Base-by-base conservation (phyloP, 1,140 invertebrate species). In the Macrotrachela quadricornifera region DNA sequence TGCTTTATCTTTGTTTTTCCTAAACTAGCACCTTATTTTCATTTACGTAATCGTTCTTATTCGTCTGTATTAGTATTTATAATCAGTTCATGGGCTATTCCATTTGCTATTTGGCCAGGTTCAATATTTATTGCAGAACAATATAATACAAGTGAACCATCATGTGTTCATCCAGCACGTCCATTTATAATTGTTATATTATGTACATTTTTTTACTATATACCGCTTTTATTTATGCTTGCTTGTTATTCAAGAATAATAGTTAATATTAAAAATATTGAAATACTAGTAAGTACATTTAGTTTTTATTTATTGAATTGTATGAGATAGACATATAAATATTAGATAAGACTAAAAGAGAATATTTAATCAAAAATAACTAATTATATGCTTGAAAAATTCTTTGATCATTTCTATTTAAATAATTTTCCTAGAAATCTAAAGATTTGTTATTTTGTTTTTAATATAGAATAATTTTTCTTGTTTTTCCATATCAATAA, bases 191-290 rank as follows among this genome's bases (percentile, higher is more conserved):
- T 53, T 53, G 16, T 53, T 18, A 37, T 38, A 18, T 36, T 53
- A 42, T 53, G 16, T 42, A 21, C 44, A n/a, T 37, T 53, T 39
- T 18, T 53, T 4, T 53, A 53, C 36, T 44, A 53, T 46, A 48
- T 53, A n/a, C 51, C 51, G 1, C 18, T 53, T 18, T 39, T 53
- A 15, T 53, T 44, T 39, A 53, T 53, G 51, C 36, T 53, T 14
- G 37, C 38, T 21, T 53, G 46, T 40, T 53, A 53, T 40, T 46
- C 51, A 15, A 53, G 46, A 48, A 30, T 53, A 6, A 53, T 53
- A 38, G 39, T 53, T 40, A 44, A 53, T 36, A 53, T 53, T 11
- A 53, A 53, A 47, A 53, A 30, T 30, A 30, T 30, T 2, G 21
- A 30, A 30, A 8, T 4, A 4, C 21, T 30, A 2, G 21, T 30